These are phyloP conservation scores for Crepidodera aurea DNA, from an alignment of 2,888 invertebrate species.

Conservation along the genomic window DNA sequence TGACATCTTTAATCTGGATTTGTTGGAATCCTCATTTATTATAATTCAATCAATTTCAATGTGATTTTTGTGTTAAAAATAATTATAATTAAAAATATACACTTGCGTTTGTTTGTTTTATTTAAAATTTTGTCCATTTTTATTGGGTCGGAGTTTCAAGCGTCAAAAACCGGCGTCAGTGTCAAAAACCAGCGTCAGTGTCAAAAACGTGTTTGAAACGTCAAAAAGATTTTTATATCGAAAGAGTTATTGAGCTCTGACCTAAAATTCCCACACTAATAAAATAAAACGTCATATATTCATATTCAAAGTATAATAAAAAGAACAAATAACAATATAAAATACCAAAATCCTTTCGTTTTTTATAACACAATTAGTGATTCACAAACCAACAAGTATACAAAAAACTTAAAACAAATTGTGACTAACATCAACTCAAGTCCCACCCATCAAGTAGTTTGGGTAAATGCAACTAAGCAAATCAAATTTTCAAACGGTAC, in stretches of 20 bases:
- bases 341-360: not conserved
- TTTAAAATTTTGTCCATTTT: no score
- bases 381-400: constrained; percentile 15
- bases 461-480: constrained; percentile 3
- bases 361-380: not conserved
- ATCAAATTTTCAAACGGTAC: constrained; percentile 72
- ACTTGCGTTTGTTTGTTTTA: not conserved
- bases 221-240: no score
- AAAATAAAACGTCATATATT: no score
- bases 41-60: not conserved
- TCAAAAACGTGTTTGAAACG: no score
- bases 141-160: no score
- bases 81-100: not conserved
- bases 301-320: constrained; percentile 5
- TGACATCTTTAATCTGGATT: not conserved
- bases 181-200: no score
- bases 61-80: not conserved
- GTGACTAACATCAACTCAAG: constrained; percentile 34
- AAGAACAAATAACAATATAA: constrained; percentile 11
- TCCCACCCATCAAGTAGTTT: constrained; percentile 2
- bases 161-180: no score
- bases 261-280: no score
- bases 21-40: not conserved
- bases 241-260: no score
- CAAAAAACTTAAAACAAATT: constrained; percentile 10